Conservation (phyloP, 2,888 invertebrate genomes). For the Amblyteles armatorius region DNA sequence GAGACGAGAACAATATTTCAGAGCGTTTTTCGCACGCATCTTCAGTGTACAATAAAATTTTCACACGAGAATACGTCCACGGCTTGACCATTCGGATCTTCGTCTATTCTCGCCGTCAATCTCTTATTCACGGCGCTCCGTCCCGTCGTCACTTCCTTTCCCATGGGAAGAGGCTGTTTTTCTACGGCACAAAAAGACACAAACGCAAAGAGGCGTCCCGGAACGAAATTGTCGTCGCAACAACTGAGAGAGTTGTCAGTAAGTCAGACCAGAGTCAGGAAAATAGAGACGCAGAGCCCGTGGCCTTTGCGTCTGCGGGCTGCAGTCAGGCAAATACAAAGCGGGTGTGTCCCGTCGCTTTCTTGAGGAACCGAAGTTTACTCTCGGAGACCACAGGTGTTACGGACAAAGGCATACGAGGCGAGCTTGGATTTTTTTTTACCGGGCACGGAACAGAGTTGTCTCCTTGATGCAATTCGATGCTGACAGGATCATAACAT, state of each 20-base stretch:
- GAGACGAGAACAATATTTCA: slow-evolving; percentile 70
- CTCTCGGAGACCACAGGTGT: slow-evolving; percentile 66
- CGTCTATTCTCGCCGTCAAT: slow-evolving; percentile 64
- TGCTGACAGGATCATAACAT: too few relatives aligned
- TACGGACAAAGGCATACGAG: slow-evolving; percentile 27
- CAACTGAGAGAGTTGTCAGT: slow-evolving; percentile 62
- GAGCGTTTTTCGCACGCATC: slow-evolving; percentile 67
- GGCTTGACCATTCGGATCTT: slow-evolving; percentile 53
- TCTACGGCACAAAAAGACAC: slow-evolving; percentile 32
- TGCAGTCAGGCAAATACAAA: slow-evolving; percentile 20
- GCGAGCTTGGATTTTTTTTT: slow-evolving; percentile 25
- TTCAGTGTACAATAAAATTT: slow-evolving; percentile 50
- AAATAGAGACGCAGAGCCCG: slow-evolving; percentile 14
- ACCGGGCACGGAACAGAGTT: slow-evolving; percentile 52
- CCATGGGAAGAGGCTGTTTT: slow-evolving; percentile 64
- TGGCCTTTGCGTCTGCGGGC: slow-evolving; percentile 33
- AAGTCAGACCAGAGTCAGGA: slow-evolving; percentile 30
- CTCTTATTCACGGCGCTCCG: slow-evolving; percentile 58
- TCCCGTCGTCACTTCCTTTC: slow-evolving; percentile 74
- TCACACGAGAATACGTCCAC: slow-evolving; percentile 45
- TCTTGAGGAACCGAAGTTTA: slow-evolving; percentile 55
- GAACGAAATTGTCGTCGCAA: slow-evolving; percentile 64
- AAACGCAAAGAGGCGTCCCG: slow-evolving; percentile 51
- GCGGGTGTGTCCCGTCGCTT: slow-evolving; percentile 35
- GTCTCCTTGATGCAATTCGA: slow-evolving; percentile 22